Base-by-base conservation (phyloP, 2,797 vertebrate species). In the Chelon auratus region DNA sequence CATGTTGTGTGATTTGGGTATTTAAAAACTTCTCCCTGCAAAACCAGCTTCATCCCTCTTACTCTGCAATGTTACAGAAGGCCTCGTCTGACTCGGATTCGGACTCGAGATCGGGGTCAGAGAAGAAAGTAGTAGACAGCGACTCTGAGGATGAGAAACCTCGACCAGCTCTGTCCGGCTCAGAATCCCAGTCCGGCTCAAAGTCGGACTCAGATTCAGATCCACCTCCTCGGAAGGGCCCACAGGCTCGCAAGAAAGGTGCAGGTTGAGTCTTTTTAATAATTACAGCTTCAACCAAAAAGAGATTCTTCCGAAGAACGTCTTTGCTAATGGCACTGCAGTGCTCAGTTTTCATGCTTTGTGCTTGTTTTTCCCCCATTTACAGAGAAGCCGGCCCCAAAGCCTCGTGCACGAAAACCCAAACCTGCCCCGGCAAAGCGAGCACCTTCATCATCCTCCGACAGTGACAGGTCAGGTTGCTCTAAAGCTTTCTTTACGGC, bases 151-250 rank as follows among this genome's bases (percentile, higher is more conserved):
- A 95, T 0, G 91, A 94, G 58, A 93, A 95, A 79, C 94, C 95
- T 10, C 91, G 93, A 18, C 94, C 94, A 0, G 95, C 95, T 56
- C 22, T 93, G 56, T 95, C 95, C 4, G 94, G 93, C 37, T 95
- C 95, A 1, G 94, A 95, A 73, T 95, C 95, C 36, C 94, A 93
- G 80, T 96, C 96, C 0, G 95, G 93, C 3, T 96, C 96, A 0
- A 96, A 96, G 26, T 97, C 96, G 0, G 95, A 96, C 3, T 96
- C 96, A 0, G 96, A 98, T 68, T 98, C 97, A 0, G 97, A 99
- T 0, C 92, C 96, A 8, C 96, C 97, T 0, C 93, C 96, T 12
- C 95, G 93, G 74, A 99, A 98, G 67, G 92, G 92, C 5, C 90
- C 93, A 0, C 94, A 96, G 72, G 91, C 91, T 68, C 92, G 97